Conservation (phyloP, 2,113 vertebrate species). For the Ascaphus truei region DNA sequence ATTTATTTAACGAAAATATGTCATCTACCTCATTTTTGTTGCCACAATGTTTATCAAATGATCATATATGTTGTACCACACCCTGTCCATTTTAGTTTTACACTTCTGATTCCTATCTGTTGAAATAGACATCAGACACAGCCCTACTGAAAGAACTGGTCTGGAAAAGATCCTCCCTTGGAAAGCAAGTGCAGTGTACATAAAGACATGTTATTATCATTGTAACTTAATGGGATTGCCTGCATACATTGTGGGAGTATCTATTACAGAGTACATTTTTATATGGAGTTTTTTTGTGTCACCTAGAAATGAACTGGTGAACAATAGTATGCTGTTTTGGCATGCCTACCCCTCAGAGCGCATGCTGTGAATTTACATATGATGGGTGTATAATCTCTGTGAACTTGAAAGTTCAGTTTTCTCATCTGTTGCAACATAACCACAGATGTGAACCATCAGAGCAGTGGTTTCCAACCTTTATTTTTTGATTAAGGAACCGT, state of each 20-base stretch:
- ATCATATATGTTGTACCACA: conserved; percentile 9
- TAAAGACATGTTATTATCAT: not conserved
- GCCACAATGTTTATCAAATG: too few relatives aligned
- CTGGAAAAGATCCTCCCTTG: not conserved
- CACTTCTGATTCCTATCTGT: not conserved
- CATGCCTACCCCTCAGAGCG: not conserved
- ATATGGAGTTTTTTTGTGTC: not conserved
- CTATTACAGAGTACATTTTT: not conserved
- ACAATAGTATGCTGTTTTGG: not conserved
- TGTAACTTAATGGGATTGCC: not conserved
- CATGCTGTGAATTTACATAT: not conserved
- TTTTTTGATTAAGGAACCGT: too few relatives aligned
- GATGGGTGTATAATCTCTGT: not conserved
- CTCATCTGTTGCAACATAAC: not conserved
- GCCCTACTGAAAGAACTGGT: not conserved
- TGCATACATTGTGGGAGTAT: not conserved
- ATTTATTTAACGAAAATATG: too few relatives aligned
- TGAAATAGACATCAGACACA: not conserved
- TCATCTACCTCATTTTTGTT: too few relatives aligned
- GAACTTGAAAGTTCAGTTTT: not conserved
- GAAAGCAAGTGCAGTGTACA: not conserved
- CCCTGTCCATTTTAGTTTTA: not conserved
- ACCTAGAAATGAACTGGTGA: not conserved
- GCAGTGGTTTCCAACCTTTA: too few relatives aligned
- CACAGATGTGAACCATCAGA: too few relatives aligned